Evolutionary conservation across 2,113 vertebrate genomes (phyloP).

Genomic region (Heloderma charlesbogerti): DNA sequence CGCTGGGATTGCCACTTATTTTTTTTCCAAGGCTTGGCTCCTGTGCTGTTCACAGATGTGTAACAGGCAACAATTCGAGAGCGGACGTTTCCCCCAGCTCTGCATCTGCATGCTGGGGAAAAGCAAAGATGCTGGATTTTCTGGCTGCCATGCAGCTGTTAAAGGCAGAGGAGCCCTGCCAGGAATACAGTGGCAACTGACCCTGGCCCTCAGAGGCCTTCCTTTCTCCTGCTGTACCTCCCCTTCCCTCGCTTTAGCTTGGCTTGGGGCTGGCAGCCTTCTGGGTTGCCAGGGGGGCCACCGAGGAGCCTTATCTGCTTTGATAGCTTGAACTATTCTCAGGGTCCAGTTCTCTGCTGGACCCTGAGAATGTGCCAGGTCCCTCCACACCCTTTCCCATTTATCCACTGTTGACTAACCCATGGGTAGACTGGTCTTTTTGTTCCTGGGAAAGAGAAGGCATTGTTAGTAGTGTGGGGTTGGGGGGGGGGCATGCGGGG

Average conservation of each 20-base stretch:
- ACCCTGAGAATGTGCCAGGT: neutral
- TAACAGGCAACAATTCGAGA: neutral
- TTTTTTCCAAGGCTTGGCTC: neutral
- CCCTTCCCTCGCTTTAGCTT: neutral
- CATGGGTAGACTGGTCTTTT: neutral
- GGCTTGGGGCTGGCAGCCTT: accelerated
- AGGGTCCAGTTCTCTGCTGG: neutral
- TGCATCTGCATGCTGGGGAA: neutral
- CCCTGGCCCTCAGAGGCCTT: neutral
- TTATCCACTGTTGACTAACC: neutral
- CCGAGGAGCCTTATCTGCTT: neutral
- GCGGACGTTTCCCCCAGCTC: neutral
- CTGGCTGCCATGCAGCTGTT: neutral
- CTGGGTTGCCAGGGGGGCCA: neutral
- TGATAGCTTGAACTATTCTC: neutral
- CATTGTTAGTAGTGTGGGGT: neutral
- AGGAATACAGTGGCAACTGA: neutral
- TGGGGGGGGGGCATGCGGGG: neutral
- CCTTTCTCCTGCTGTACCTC: too few species aligned
- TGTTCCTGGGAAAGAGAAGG: neutral
- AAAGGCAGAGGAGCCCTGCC: neutral
- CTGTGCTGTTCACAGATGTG: neutral
- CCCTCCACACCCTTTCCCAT: neutral
- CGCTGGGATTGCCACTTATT: neutral
- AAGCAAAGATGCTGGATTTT: neutral